Evolutionary conservation across 2,888 invertebrate genomes (phyloP).

Genomic region (Pecten maximus): DNA sequence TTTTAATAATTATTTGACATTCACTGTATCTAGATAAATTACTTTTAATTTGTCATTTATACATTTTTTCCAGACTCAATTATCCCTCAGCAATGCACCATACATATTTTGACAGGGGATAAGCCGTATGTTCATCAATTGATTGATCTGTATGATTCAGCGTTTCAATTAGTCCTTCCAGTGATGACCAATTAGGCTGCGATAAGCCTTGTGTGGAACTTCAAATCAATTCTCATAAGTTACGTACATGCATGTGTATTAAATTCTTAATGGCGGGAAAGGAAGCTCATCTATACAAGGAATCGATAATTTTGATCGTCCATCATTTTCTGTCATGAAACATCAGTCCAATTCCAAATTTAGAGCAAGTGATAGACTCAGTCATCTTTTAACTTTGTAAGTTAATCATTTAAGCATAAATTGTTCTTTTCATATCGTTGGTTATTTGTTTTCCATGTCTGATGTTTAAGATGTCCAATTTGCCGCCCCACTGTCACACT

Average conservation of each 20-base stretch:
- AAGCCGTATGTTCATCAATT: no score
- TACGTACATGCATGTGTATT: background rate
- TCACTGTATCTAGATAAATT: no score
- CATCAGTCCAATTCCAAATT: background rate
- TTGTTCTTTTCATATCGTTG: background rate
- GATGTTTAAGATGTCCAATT: constrained; percentile 30
- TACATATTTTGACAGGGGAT: no score
- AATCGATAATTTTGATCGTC: background rate
- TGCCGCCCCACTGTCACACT: background rate
- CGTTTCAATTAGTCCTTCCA: no score
- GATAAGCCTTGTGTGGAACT: background rate
- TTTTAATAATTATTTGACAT: no score
- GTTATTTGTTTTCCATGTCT: constrained; percentile 3
- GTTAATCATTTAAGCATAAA: background rate
- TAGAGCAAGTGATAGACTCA: background rate
- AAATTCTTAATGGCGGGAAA: background rate
- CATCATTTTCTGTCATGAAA: background rate
- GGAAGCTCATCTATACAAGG: background rate
- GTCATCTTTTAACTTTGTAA: background rate
- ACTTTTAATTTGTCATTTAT: no score
- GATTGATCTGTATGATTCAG: no score
- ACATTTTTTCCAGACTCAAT: no score
- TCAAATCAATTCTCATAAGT: background rate
- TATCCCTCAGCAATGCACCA: no score
- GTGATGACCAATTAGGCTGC: background rate